Evolutionary conservation across 2,113 vertebrate genomes (phyloP).

Genomic region (Mixornis gularis): DNA sequence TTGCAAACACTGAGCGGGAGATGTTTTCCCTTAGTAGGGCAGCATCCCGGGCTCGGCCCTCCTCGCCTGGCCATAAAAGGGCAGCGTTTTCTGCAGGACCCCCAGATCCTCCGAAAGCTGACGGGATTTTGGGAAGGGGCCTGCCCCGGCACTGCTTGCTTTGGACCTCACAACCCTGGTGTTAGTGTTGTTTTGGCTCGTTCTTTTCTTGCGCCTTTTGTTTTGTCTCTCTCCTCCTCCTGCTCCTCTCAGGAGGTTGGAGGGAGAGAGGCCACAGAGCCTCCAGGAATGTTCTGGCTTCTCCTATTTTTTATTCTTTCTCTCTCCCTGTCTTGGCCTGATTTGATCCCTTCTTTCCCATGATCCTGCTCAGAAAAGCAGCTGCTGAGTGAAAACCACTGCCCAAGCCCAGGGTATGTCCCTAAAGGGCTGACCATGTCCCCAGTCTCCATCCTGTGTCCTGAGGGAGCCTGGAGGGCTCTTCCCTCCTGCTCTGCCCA

Average conservation of each 20-base stretch:
- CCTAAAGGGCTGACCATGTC: neutral
- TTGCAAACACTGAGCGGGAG: neutral
- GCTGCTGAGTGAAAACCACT: neutral
- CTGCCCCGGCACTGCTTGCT: neutral
- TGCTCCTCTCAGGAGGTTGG: constrained; percentile 16
- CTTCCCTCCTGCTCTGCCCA: neutral
- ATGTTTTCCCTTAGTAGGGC: constrained; percentile 55
- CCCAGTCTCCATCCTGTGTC: neutral
- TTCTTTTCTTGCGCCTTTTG: constrained; percentile 23
- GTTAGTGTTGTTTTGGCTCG: neutral
- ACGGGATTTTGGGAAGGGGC: neutral
- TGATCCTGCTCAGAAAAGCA: neutral
- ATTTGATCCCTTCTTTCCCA: constrained; percentile 33
- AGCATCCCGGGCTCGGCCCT: neutral
- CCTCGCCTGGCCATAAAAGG: constrained; percentile 47
- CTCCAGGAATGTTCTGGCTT: constrained; percentile 53
- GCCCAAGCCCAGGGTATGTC: neutral
- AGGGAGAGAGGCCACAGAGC: constrained; percentile 40
- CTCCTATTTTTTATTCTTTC: neutral
- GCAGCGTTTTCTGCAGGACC: neutral
- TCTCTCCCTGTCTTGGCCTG: neutral
- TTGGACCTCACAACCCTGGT: neutral
- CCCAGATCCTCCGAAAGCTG: neutral
- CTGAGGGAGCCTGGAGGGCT: neutral
- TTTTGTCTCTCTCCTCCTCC: constrained; percentile 33